Evolutionary conservation across 1,140 invertebrate species (phyloP), one percentile per base, ranked within the genome.

Genomic region (Sweltsa coloradensis): DNA sequence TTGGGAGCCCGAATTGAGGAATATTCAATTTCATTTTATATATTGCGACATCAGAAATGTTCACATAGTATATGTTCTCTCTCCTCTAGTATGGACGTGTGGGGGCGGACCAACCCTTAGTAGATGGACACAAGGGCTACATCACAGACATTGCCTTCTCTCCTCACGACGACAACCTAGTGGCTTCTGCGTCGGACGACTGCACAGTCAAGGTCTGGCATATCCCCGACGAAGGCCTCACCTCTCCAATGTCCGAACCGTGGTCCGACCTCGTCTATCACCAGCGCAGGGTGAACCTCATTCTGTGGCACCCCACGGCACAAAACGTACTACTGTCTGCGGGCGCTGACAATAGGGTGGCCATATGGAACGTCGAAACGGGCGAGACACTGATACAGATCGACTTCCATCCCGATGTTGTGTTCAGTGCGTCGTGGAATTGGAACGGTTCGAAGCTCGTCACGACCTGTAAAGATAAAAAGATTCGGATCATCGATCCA

Each of bases 71-170:
- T 37, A 5, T 18, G 5, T n/a, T 4, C 13, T 40, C 40, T 37
- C 14, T 19, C 39, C 56, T 71, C 19, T 65, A 97, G 92, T 85
- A 89, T 60, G 95, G 95, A 29, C 76, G 94, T 55, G 90, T 97
- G 60, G 81, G 89, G 43, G 83, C 90, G 3, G 92, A 97, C 70
- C 80, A 88, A 67, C 92, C 95, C 2, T 68, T 97, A 49, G 96
- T 99, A 14, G 89, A 90, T 34, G 97, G 97, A 14, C 97, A 99
- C 71, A 96, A 95, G 69, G 95, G 92, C 9, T 91, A 95, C 4
- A 95, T 99, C 9, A 68, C 99, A 24, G 96, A 99, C 68, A 94
- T 99, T 53, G 88, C 93, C 3, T 99, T 93, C 92, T 97, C 92
- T 69, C 96, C 95, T 2, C 94, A 97, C 68, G 96, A 98, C 64